Evolutionary conservation across 2,113 vertebrate species (phyloP), one percentile per base, ranked within the genome.

Genomic region (Laterallus jamaicensis): DNA sequence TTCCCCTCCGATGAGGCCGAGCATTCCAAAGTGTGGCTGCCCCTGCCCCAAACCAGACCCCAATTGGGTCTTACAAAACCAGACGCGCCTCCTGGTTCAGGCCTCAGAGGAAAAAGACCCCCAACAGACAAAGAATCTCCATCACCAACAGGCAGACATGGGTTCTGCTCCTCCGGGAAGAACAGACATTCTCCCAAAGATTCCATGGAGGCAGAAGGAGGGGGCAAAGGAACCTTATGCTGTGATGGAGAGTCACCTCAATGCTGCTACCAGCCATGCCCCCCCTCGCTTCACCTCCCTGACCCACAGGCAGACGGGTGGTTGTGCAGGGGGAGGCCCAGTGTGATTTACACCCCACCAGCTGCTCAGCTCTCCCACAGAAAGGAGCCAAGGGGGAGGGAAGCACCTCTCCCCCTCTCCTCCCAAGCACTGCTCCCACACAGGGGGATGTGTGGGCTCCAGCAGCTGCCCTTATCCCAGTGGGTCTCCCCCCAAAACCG

Each of bases 311-410:
- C 86, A 95, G 82, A 92, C 82, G 86, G 89, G 37, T 10, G 3
- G 18, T 3, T 7, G 42, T 9, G 35, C 3, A 0, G 44, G 13
- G 39, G 75, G 44, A 78, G 66, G 52, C 60, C 3, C n/a, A 29
- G n/a, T 71, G 52, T 76, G 86, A 96, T 82, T 93, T 86, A 91
- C 84, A 89, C 37, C 77, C 85, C 88, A 73, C 47, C 93, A 93
- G 91, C 93, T 89, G 85, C 77, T 63, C 20, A 5, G 67, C 29
- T 39, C 71, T 54, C 40, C 3, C 0, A 4, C 29, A 86, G 67
- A 85, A 74, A 70, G 39, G 32, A 81, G 66, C 19, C 3, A 4
- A 66, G 59, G 47, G 60, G 69, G 37, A 85, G 66, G 32, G 55
- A 79, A 94, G 52, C 70, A 62, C 8, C 9, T 66, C 55, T 80